These are phyloP conservation scores for Diarsia rubi DNA, from an alignment of 2,888 invertebrate species.

Conservation along the genomic window DNA sequence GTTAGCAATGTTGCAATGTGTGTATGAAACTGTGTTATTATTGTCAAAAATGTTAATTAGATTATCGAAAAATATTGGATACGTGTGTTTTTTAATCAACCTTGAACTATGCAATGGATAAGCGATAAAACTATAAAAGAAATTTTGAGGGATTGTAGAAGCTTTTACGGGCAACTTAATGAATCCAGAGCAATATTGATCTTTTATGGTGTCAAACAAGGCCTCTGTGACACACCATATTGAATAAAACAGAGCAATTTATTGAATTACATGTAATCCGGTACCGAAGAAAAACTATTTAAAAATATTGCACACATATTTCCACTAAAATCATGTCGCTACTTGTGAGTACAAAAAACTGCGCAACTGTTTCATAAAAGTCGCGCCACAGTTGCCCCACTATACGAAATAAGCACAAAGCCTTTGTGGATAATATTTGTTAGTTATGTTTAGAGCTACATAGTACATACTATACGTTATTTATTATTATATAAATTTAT, in stretches of 20 bases:
- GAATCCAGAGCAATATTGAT: no score
- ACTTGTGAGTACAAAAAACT: background rate
- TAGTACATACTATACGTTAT: slow-evolving; percentile 35
- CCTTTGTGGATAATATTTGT: slow-evolving; percentile 2
- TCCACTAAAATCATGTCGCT: background rate
- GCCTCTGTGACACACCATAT: no score
- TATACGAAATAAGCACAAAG: slow-evolving; percentile 41
- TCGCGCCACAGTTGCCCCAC: slow-evolving; percentile 33
- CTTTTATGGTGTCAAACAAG: background rate
- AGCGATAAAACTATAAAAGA: no score
- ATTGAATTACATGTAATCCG: background rate
- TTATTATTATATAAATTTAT: slow-evolving; percentile 14
- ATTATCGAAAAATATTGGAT: no score
- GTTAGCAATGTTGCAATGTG: background rate
- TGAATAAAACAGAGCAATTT: background rate
- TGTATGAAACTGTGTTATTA: background rate
- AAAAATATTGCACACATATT: background rate
- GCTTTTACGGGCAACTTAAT: background rate
- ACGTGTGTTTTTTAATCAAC: no score
- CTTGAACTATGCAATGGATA: no score
- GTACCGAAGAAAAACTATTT: background rate
- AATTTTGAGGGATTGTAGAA: no score
- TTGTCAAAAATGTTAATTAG: background rate
- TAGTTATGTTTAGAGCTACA: slow-evolving; percentile 3
- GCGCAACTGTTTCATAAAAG: slow-evolving; percentile 4